phyloP scores from a whole-genome alignment of 2,888 invertebrate genomes.

The Pyrocoelia pectoralis region DNA sequence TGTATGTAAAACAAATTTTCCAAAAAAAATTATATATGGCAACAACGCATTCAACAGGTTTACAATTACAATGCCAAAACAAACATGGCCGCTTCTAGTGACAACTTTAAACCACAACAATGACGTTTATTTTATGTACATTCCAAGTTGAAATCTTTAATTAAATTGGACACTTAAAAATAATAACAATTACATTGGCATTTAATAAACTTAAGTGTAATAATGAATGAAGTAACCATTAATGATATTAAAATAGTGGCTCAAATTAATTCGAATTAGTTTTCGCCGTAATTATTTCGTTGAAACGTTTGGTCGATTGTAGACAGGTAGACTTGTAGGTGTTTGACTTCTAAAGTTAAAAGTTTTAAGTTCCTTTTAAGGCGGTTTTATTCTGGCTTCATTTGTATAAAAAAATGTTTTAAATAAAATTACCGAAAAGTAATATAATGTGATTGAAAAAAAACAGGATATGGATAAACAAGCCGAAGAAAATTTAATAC shows the following conservation, averaged over 20 bases:
- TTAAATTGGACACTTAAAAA: too few species aligned
- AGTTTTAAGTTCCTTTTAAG: conserved; percentile 25
- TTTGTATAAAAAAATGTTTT: conserved; percentile 19
- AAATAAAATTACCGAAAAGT: conserved; percentile 18
- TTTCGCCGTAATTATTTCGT: conserved; percentile 10
- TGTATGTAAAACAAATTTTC: too few species aligned
- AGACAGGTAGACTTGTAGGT: conserved; percentile 32
- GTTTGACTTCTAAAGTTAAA: conserved; percentile 33
- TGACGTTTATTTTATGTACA: neutral
- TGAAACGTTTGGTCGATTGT: conserved; percentile 18
- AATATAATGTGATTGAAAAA: conserved; percentile 16
- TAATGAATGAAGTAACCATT: neutral
- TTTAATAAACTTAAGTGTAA: too few species aligned
- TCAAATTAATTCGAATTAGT: conserved; percentile 13
- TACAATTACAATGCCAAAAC: too few species aligned
- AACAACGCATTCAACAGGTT: too few species aligned
- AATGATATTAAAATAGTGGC: neutral
- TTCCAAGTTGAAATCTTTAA: neutral
- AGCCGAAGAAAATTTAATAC: conserved; percentile 51
- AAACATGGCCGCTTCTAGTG: neutral
- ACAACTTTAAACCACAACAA: neutral
- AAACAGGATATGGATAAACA: conserved; percentile 50
- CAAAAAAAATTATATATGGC: too few species aligned
- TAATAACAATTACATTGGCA: too few species aligned
- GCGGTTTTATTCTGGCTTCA: conserved; percentile 23